Base-by-base conservation (phyloP, 2,797 vertebrate genomes). In the Phrynocephalus forsythii region DNA sequence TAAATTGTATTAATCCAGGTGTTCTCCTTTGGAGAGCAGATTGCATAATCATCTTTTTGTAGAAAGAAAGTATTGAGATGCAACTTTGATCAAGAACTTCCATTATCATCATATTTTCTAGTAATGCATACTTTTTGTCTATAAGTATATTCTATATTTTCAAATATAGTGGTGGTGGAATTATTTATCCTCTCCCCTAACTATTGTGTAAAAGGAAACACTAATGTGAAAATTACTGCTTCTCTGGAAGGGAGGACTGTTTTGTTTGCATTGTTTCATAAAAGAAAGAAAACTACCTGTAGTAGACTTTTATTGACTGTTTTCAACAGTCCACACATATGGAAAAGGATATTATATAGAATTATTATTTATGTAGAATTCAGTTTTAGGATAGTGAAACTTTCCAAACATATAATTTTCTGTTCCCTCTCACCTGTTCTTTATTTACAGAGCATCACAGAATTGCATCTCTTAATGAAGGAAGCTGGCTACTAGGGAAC, bases 401-500 rank as follows among this genome's bases (percentile, higher is more conserved):
- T 71, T 66, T 73, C 78, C 79, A 10, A 86, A 56, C 28, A 83
- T 60, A 1, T 75, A 75, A 38, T 84, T 88, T 18, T 66, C 60
- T 3, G 82, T 76, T 87, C 63, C 75, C 80, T 33, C 83, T 80
- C 84, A 82, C 60, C 50, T 44, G 26, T 89, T 93, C 48, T 94
- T 92, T 94, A 5, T 92, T 95, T 96, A 56, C 82, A 99, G 99
- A 99, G 91, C 97, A 93, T 28, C 99, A 99, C 95, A 96, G 95
- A 95, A 96, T 99, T 92, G 95, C 96, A 85, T 94, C 93, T 92
- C 96, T 98, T 93, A 97, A 97, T 33, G 97, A 98, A 82, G 96
- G 95, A 93, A 97, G 87, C 72, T 99, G 99, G 99, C 95, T 99
- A 91, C 95, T 99, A 28, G 99, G 98, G 80, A 99, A 99, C 95